Evolutionary conservation across 2,113 vertebrate species (phyloP).

Genomic region (Psittacula cyanocephala): DNA sequence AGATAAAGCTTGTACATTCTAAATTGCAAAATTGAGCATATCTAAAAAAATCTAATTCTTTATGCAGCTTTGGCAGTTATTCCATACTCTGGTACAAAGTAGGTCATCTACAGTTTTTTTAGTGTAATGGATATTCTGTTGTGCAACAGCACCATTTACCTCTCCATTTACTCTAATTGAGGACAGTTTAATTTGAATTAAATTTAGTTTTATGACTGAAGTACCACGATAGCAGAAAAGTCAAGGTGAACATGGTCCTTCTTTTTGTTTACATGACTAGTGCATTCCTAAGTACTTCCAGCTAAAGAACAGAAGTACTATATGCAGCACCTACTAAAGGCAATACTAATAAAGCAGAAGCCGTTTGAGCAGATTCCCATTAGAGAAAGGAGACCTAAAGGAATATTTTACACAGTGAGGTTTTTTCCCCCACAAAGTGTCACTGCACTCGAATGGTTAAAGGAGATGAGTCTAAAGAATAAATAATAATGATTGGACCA

Average conservation of each 20-base stretch:
- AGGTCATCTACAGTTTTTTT: slow-evolving; percentile 10
- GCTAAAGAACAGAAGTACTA: background rate
- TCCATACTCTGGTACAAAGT: background rate
- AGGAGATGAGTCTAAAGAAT: background rate
- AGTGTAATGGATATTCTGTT: slow-evolving; percentile 49
- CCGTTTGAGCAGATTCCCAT: background rate
- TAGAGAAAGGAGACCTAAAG: background rate
- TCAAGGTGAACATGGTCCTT: background rate
- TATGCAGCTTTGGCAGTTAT: slow-evolving; percentile 46
- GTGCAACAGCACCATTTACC: slow-evolving; percentile 29
- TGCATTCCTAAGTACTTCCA: background rate
- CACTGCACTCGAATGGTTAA: background rate
- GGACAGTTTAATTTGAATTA: slow-evolving; percentile 50
- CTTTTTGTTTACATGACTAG: slow-evolving; percentile 18
- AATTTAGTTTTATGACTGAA: slow-evolving; percentile 42
- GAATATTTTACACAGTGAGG: background rate
- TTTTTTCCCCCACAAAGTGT: background rate
- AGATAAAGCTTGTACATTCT: background rate
- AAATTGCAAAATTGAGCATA: slow-evolving; percentile 36
- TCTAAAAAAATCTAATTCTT: slow-evolving; percentile 15
- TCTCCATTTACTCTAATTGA: slow-evolving; percentile 65
- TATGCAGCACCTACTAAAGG: background rate
- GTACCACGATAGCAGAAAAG: background rate
- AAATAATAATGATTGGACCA: background rate
- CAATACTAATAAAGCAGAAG: background rate